Conservation (phyloP, 2,797 vertebrate genomes). For the Amblyraja radiata region DNA sequence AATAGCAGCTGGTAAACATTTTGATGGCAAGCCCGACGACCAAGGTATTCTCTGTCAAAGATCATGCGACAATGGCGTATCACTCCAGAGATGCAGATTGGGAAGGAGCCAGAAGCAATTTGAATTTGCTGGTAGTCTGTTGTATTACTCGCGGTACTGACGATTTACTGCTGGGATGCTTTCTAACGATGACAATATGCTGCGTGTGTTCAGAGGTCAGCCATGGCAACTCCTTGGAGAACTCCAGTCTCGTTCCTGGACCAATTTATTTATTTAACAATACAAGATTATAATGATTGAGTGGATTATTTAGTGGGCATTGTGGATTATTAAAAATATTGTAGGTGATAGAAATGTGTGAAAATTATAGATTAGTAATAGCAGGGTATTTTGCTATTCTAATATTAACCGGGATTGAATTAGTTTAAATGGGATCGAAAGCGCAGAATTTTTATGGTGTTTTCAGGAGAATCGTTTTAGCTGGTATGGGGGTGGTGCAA, state of each 20-base stretch:
- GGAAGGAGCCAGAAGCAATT: background rate
- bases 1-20: conserved; percentile 6
- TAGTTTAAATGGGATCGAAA: too few species aligned
- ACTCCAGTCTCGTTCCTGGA: background rate
- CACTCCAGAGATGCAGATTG: conserved; percentile 5
- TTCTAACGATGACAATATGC: conserved; percentile 7
- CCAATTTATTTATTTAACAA: background rate
- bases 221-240: conserved; percentile 13
- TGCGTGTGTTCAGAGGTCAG: background rate
- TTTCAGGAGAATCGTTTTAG: too few species aligned
- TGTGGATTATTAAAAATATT: background rate
- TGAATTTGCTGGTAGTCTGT: background rate
- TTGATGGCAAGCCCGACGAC: background rate
- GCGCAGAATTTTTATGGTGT: too few species aligned
- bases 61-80: background rate
- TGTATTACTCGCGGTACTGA: background rate
- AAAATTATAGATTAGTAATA: too few species aligned
- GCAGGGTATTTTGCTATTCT: too few species aligned
- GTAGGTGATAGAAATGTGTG: too few species aligned
- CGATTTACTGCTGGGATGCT: conserved; percentile 10
- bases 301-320: conserved; percentile 12
- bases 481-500: too few species aligned
- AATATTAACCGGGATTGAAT: too few species aligned
- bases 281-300: conserved; percentile 3
- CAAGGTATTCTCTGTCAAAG: background rate